Evolutionary conservation across 2,113 vertebrate genomes (phyloP).

Genomic region (Mola mola): DNA sequence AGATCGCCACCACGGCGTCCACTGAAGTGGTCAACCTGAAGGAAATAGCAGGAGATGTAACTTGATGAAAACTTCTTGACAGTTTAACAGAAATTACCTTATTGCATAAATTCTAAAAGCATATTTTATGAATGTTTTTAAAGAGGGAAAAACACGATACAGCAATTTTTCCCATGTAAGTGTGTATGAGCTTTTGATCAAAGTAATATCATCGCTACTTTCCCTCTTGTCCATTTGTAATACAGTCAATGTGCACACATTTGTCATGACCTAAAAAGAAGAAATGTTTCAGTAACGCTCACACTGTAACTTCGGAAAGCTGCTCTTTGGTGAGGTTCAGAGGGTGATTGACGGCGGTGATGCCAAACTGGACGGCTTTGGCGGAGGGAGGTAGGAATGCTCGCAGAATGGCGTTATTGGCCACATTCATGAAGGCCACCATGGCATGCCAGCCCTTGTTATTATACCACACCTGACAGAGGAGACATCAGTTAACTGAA

Average conservation of each 20-base stretch:
- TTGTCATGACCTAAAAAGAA: too few species aligned
- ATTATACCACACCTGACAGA: constrained; percentile 94
- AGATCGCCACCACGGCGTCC: constrained; percentile 93
- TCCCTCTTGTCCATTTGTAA: too few species aligned
- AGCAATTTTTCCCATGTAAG: too few species aligned
- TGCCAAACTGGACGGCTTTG: constrained; percentile 86
- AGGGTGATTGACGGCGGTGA: constrained; percentile 92
- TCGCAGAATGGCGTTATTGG: constrained; percentile 92
- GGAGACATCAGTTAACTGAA: background rate
- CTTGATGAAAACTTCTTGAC: too few species aligned
- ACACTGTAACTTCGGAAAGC: constrained; percentile 98
- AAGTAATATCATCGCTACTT: too few species aligned
- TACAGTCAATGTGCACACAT: too few species aligned
- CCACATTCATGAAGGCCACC: constrained; percentile 94
- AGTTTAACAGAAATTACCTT: too few species aligned
- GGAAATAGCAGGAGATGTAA: background rate
- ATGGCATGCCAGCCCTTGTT: constrained; percentile 99
- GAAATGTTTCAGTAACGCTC: too few species aligned
- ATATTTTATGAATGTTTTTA: too few species aligned
- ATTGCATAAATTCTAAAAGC: too few species aligned
- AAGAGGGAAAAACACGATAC: too few species aligned
- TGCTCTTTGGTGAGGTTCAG: constrained; percentile 98
- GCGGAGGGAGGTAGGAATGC: constrained; percentile 81
- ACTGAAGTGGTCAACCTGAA: constrained; percentile 92
- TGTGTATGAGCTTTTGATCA: too few species aligned